phyloP scores from a whole-genome alignment of 2,797 vertebrate genomes.

The Pseudomugil tenellus region DNA sequence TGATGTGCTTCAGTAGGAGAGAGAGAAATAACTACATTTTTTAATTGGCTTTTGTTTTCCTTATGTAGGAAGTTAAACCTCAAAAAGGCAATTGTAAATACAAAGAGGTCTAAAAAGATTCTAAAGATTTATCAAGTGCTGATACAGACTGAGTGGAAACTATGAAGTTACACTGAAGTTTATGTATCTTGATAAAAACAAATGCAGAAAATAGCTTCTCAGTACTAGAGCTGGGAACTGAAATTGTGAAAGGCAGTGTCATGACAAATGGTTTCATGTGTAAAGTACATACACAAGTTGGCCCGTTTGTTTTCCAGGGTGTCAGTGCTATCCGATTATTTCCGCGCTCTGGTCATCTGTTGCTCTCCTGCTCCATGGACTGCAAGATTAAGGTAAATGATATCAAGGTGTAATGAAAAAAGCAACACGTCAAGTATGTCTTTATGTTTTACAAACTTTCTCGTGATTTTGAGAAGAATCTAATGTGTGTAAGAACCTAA shows the following conservation, averaged over 20 bases:
- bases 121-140: conserved; percentile 7
- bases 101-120: conserved; percentile 57
- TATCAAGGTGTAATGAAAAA: not conserved
- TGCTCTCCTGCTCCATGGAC: conserved; percentile 97
- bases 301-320: conserved; percentile 80
- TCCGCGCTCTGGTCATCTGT: conserved; percentile 91
- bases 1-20: too few species aligned
- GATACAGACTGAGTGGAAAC: not conserved
- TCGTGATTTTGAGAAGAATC: too few species aligned
- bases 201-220: not conserved
- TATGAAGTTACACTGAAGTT: not conserved
- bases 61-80: conserved; percentile 39
- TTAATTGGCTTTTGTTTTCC: conserved; percentile 64
- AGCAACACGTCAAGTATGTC: not conserved
- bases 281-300: not conserved
- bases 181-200: too few species aligned
- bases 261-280: not conserved
- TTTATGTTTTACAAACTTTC: not conserved
- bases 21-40: too few species aligned
- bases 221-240: not conserved
- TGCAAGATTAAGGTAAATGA: conserved; percentile 95
- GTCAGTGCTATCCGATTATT: conserved; percentile 97
- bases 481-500: too few species aligned
- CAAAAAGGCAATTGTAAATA: conserved; percentile 59
- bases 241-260: not conserved